Conservation (phyloP, 2,888 invertebrate species). For the Drosophila seclusa region DNA sequence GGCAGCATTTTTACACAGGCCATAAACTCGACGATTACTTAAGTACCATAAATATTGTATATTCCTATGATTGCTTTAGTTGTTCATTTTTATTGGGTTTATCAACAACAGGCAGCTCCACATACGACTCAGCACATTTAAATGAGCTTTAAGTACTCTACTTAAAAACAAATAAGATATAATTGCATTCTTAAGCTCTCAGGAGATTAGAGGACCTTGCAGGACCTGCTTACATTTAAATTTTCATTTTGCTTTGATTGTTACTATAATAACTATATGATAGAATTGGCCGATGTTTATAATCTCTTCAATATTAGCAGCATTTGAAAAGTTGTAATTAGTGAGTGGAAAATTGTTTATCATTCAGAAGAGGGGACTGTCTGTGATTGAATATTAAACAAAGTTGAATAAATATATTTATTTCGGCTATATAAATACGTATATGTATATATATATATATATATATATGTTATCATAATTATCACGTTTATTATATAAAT, state of each 20-base stretch:
- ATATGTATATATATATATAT: not conserved
- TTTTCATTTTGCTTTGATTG: not conserved
- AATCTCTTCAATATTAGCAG: too few species aligned
- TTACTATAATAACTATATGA: not conserved
- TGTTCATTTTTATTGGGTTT: conserved; percentile 32
- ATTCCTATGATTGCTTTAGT: conserved; percentile 32
- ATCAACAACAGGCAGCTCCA: conserved; percentile 2
- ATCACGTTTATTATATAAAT: not conserved
- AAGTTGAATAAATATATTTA: not conserved
- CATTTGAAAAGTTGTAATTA: not conserved
- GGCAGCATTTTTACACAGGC: conserved; percentile 53
- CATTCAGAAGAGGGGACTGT: not conserved
- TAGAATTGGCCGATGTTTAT: not conserved
- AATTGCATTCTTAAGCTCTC: not conserved
- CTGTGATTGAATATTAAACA: not conserved
- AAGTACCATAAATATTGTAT: conserved; percentile 72
- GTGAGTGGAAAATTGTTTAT: not conserved
- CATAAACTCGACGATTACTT: conserved; percentile 70
- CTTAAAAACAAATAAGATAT: not conserved
- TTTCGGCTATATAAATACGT: not conserved
- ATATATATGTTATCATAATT: not conserved
- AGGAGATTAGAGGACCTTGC: not conserved
- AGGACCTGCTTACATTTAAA: not conserved
- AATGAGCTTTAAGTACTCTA: not conserved
- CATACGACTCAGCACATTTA: not conserved